Evolutionary conservation across 37 sponge, comb jelly and placozoan genomes (phyloP).

Genomic region (Mnemiopsis leidyi): DNA sequence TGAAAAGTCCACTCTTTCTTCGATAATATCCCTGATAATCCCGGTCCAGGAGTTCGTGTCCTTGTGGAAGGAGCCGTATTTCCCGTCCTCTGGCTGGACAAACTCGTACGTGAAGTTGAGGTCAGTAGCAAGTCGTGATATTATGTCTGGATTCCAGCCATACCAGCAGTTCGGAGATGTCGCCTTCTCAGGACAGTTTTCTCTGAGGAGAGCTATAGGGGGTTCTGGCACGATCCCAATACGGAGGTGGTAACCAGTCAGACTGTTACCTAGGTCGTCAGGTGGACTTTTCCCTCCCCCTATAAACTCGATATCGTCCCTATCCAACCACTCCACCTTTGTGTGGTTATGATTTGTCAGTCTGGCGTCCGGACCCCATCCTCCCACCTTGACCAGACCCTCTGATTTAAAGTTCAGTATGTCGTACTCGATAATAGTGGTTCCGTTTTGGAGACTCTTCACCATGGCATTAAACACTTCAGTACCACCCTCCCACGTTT

Average conservation of each 20-base stretch:
- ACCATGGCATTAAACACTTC: background rate
- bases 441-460: background rate
- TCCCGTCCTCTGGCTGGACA: background rate
- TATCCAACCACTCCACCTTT: background rate
- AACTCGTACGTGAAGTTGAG: conserved; percentile 23
- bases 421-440: background rate
- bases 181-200: background rate
- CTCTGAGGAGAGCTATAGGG: background rate
- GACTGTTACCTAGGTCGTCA: background rate
- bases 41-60: background rate
- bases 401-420: background rate
- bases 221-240: background rate
- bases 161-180: conserved; percentile 29
- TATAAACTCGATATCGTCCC: background rate
- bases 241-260: background rate
- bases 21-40: background rate
- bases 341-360: background rate
- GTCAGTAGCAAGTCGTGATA: background rate
- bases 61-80: background rate
- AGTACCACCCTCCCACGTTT: background rate
- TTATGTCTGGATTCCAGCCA: conserved; percentile 4
- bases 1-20: background rate
- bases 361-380: background rate
- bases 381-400: background rate
- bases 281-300: background rate